A percentile compares a stretch with the other conserved stretches of the same genome.
Evolutionary conservation across 2,888 invertebrate genomes (phyloP).

Genomic region (Amphipyra berbera): DNA sequence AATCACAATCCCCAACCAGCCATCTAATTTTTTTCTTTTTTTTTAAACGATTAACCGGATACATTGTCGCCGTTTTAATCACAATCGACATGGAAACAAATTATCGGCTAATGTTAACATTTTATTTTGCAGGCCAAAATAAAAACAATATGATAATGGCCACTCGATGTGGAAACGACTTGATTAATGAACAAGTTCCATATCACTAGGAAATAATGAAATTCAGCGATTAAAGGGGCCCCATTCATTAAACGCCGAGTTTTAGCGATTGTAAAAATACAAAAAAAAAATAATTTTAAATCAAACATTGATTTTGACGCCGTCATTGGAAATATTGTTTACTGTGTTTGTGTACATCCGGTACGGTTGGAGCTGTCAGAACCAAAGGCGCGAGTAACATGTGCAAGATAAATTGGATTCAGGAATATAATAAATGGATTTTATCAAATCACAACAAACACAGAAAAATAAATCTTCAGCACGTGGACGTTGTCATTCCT

Average conservation of each 20-base stretch:
- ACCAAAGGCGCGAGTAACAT: conserved; percentile 3
- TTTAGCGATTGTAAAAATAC: conserved; percentile 17
- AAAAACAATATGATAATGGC: conserved; percentile 36
- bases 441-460: neutral
- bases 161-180: conserved; percentile 32
- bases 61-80: too few species aligned
- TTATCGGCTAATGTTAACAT: conserved; percentile 29
- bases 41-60: too few species aligned
- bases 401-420: conserved; percentile 24
- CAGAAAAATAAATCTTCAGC: neutral
- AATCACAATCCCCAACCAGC: too few species aligned
- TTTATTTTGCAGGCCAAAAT: conserved; percentile 31
- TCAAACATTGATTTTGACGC: too few species aligned
- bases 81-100: conserved; percentile 26
- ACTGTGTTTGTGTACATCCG: conserved; percentile 36
- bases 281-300: neutral
- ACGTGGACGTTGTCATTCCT: too few species aligned
- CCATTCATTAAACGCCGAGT: conserved; percentile 19
- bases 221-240: conserved; percentile 17
- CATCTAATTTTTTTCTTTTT: too few species aligned
- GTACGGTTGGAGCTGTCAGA: conserved; percentile 14
- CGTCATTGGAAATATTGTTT: conserved; percentile 15
- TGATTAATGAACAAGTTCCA: conserved; percentile 35
- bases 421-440: conserved; percentile 5
- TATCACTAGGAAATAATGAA: conserved; percentile 41